Percentiles rank a stretch among this genome's conserved stretches.
Evolutionary conservation across 2,888 invertebrate species (phyloP).

Genomic region (Leptopilina myrica): DNA sequence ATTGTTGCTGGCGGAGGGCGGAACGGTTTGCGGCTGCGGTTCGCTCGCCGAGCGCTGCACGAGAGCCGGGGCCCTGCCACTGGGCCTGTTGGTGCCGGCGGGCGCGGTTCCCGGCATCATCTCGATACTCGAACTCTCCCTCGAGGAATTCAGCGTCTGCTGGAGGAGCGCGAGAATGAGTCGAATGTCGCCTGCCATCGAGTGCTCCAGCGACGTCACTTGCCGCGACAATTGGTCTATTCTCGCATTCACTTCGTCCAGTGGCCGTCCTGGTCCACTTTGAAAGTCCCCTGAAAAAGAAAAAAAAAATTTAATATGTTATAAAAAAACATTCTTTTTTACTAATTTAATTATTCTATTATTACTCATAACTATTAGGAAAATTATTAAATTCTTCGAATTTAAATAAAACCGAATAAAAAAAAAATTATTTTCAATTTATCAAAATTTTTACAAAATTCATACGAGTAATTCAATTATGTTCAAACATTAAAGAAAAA

Average conservation of each 20-base stretch:
- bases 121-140: conserved; percentile 71
- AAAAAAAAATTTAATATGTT: too few species aligned
- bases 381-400: too few species aligned
- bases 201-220: conserved; percentile 85
- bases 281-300: conserved; percentile 74
- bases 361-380: too few species aligned
- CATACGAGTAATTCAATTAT: too few species aligned
- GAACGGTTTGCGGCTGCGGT: conserved; percentile 80
- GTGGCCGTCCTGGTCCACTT: conserved; percentile 76
- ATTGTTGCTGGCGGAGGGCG: conserved; percentile 76
- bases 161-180: conserved; percentile 84
- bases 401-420: too few species aligned
- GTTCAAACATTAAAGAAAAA: too few species aligned
- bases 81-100: conserved; percentile 78
- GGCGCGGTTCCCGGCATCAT: conserved; percentile 81
- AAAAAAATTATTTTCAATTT: too few species aligned
- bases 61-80: conserved; percentile 75
- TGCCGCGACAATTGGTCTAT: conserved; percentile 84
- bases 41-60: conserved; percentile 82
- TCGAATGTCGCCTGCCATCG: conserved; percentile 86
- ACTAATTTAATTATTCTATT: too few species aligned
- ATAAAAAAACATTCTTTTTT: too few species aligned
- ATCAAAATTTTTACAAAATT: too few species aligned
- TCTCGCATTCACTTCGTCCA: conserved; percentile 81
- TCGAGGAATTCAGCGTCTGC: conserved; percentile 76